Evolutionary conservation across 2,113 vertebrate genomes (phyloP).

Genomic region (Amblyornis subalaris): DNA sequence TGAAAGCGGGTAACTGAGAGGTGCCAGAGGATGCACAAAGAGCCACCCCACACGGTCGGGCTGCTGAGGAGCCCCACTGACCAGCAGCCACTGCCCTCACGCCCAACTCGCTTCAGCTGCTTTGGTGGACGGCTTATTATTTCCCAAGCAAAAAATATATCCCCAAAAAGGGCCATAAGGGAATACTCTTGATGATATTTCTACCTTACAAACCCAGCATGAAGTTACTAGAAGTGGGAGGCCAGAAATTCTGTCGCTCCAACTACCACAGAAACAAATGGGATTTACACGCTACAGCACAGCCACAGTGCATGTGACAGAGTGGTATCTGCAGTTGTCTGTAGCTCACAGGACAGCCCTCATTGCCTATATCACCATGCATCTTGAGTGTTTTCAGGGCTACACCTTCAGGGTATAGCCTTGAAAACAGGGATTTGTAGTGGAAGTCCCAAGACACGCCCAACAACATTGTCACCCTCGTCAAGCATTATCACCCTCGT

Average conservation of each 20-base stretch:
- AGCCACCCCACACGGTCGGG: rapidly evolving
- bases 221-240: background rate
- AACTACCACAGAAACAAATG: background rate
- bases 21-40: background rate
- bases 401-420: background rate
- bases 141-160: background rate
- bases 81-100: background rate
- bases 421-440: background rate
- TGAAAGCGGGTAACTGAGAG: background rate
- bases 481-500: no score
- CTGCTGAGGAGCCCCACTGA: background rate
- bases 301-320: background rate
- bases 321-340: background rate
- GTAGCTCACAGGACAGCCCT: background rate
- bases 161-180: background rate
- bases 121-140: background rate
- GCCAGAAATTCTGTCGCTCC: background rate
- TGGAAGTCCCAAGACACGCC: background rate
- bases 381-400: background rate
- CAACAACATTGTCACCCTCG: background rate
- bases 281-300: background rate
- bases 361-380: background rate
- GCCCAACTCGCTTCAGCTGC: background rate
- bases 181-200: background rate
- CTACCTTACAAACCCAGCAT: background rate